A percentile compares a stretch with the other conserved stretches of the same genome.
phyloP scores from a whole-genome alignment of 2,888 invertebrate species.

The Isoperla grammatica region DNA sequence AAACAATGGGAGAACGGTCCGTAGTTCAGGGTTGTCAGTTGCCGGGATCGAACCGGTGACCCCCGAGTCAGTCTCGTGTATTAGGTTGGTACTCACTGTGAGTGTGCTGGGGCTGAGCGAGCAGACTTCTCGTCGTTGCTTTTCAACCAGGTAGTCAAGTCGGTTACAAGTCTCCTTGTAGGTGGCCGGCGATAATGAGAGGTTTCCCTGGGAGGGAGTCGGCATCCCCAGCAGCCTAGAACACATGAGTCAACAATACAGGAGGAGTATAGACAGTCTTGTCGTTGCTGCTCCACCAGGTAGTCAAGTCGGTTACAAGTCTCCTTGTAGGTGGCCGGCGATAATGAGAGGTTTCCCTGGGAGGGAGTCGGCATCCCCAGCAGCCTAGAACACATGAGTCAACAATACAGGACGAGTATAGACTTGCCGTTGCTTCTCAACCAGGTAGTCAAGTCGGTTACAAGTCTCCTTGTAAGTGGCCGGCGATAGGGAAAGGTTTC shows the following conservation, averaged over 20 bases:
- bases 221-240: conserved; percentile 48
- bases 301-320: conserved; percentile 64
- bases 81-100: conserved; percentile 57
- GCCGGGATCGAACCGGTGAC: too few species aligned
- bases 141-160: conserved; percentile 62
- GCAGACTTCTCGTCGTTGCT: conserved; percentile 67
- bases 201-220: conserved; percentile 40
- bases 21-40: too few species aligned
- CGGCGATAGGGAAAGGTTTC: conserved; percentile 39
- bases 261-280: conserved; percentile 46
- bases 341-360: conserved; percentile 39
- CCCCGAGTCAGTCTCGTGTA: too few species aligned
- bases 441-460: conserved; percentile 61
- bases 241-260: conserved; percentile 20
- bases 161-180: conserved; percentile 65
- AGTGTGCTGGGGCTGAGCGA: conserved; percentile 64
- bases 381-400: conserved; percentile 41
- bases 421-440: conserved; percentile 63
- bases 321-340: conserved; percentile 52
- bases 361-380: conserved; percentile 46
- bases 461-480: conserved; percentile 60
- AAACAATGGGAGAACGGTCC: too few species aligned
- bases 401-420: not conserved
- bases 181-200: conserved; percentile 41
- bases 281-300: conserved; percentile 64